Evolutionary conservation across 2,797 vertebrate species (phyloP).

Genomic region (Synaphobranchus kaupii): DNA sequence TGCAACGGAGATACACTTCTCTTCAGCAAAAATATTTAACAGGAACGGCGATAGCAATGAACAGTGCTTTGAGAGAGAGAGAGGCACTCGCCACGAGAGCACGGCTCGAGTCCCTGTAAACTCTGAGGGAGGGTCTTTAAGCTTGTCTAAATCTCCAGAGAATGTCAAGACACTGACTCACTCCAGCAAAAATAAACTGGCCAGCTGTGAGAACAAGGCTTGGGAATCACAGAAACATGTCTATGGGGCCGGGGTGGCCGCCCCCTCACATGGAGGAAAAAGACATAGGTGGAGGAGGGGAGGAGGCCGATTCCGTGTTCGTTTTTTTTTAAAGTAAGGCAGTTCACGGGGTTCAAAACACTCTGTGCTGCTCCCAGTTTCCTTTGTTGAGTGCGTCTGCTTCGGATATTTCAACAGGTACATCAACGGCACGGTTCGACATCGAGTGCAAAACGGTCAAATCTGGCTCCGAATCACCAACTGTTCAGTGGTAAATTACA

Average conservation of each 20-base stretch:
- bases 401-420: background rate
- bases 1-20: slow-evolving; percentile 50
- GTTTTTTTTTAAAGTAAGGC: slow-evolving; percentile 23
- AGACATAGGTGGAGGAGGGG: slow-evolving; percentile 47
- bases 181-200: slow-evolving; percentile 76
- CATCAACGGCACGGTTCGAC: background rate
- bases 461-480: background rate
- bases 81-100: slow-evolving; percentile 41
- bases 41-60: slow-evolving; percentile 23
- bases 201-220: slow-evolving; percentile 81
- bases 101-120: background rate
- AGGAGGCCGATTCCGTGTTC: slow-evolving; percentile 49
- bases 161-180: slow-evolving; percentile 74
- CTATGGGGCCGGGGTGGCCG: slow-evolving; percentile 19
- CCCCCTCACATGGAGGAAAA: background rate
- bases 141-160: slow-evolving; percentile 61
- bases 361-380: background rate
- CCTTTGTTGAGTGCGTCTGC: background rate
- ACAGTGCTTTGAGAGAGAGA: slow-evolving; percentile 20
- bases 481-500: background rate
- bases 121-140: slow-evolving; percentile 2
- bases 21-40: slow-evolving; percentile 35
- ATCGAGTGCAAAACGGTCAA: background rate
- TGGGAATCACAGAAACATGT: slow-evolving; percentile 71
- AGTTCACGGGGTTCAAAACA: slow-evolving; percentile 11